A percentile compares a stretch with the other conserved stretches of the same genome.
phyloP scores from a whole-genome alignment of 2,113 vertebrate genomes.

The Ploceus nigricollis region DNA sequence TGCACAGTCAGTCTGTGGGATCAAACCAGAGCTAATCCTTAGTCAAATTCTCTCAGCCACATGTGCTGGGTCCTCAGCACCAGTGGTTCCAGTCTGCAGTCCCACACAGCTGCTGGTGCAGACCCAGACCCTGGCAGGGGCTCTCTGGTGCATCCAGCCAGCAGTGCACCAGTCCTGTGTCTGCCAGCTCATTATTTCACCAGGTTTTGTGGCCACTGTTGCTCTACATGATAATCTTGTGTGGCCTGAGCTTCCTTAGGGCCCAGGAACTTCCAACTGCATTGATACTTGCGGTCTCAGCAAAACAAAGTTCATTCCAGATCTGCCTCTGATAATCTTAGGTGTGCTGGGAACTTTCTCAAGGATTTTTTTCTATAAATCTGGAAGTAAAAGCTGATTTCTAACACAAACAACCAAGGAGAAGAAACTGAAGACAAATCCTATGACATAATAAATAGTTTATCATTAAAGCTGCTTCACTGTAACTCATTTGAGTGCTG shows the following conservation, averaged over 20 bases:
- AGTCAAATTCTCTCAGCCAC: background rate
- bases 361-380: background rate
- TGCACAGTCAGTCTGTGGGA: background rate
- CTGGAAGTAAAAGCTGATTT: background rate
- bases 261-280: background rate
- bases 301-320: background rate
- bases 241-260: background rate
- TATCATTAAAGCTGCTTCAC: background rate
- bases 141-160: background rate
- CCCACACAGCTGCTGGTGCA: background rate
- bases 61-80: background rate
- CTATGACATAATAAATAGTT: background rate
- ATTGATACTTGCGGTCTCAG: background rate
- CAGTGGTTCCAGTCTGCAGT: background rate
- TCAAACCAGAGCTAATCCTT: background rate
- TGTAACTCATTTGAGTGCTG: background rate
- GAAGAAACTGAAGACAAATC: background rate
- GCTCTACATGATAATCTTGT: rapidly evolving
- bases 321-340: background rate
- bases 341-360: background rate
- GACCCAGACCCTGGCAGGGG: background rate
- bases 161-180: background rate
- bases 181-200: background rate
- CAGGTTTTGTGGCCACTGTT: background rate
- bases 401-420: background rate